Percentiles rank a stretch among this genome's conserved stretches.
Conservation (phyloP, 2,888 invertebrate species). For the Salpingus planirostris region DNA sequence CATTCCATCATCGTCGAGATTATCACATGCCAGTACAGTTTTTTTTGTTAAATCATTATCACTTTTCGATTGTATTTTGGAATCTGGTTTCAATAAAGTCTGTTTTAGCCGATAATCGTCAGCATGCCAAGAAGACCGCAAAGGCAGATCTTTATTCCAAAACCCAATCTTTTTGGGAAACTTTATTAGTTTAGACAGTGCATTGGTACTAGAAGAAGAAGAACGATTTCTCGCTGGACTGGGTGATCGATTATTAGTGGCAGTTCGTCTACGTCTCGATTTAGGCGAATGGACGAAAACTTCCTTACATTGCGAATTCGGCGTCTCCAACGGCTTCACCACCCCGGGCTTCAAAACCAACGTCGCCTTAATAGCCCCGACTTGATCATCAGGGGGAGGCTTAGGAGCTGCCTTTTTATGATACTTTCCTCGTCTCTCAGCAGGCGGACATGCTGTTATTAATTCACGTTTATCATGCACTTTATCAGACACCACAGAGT, state of each 20-base stretch:
- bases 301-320: conserved; percentile 25
- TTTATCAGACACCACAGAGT: no score
- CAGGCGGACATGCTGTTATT: conserved; percentile 27
- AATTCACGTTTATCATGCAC: conserved; percentile 24
- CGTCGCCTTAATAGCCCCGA: conserved; percentile 41
- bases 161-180: conserved; percentile 50
- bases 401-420: conserved; percentile 46
- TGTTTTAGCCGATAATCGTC: conserved; percentile 9
- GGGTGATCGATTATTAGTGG: conserved; percentile 11
- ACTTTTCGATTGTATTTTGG: conserved; percentile 30
- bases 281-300: conserved; percentile 33
- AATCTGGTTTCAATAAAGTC: conserved; percentile 9
- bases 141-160: conserved; percentile 45
- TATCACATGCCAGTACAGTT: no score
- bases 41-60: conserved; percentile 23
- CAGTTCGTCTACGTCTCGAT: conserved; percentile 25
- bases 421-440: conserved; percentile 39
- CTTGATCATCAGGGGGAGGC: conserved; percentile 30
- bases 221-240: no score
- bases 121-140: conserved; percentile 29
- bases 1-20: conserved; percentile 8
- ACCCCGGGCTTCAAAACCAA: conserved; percentile 44
- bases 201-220: conserved; percentile 13
- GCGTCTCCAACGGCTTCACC: conserved; percentile 26
- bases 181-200: conserved; percentile 38